phyloP scores from a whole-genome alignment of 2,888 invertebrate genomes.

The Villa cingulata region DNA sequence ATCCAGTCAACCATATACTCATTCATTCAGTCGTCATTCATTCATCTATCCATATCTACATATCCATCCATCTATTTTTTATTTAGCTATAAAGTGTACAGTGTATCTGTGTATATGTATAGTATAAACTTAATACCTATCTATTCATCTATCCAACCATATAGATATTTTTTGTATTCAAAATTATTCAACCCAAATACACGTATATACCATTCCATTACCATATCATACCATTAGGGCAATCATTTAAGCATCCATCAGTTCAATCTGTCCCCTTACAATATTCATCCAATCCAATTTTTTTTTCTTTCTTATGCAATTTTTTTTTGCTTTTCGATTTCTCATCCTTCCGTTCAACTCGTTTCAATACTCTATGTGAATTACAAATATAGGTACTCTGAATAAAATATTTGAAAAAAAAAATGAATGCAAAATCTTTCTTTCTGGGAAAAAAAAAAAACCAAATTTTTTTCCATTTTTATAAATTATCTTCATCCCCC shows the following conservation, averaged over 20 bases:
- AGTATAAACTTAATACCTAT: no score
- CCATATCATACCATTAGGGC: constrained; percentile 8
- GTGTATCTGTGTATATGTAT: no score
- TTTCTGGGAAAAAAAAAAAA: not conserved
- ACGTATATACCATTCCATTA: not conserved
- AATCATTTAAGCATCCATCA: constrained; percentile 12
- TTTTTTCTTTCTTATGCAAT: not conserved
- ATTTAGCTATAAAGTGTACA: no score
- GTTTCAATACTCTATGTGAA: constrained; percentile 8
- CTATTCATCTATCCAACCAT: constrained; percentile 13
- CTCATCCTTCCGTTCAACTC: not conserved
- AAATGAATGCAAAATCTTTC: not conserved
- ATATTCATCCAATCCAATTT: not conserved
- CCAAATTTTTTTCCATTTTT: not conserved
- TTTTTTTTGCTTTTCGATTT: no score
- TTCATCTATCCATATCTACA: no score
- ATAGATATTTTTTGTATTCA: constrained; percentile 10
- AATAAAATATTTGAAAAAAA: not conserved
- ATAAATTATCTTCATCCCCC: not conserved
- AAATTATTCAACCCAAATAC: constrained; percentile 14
- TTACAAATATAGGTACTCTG: constrained; percentile 5
- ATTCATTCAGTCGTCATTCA: constrained; percentile 12
- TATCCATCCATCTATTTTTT: no score
- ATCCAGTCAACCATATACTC: constrained; percentile 11
- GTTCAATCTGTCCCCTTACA: not conserved